Evolutionary conservation across 1,140 invertebrate species (phyloP).

Genomic region (Bombus ignitus): DNA sequence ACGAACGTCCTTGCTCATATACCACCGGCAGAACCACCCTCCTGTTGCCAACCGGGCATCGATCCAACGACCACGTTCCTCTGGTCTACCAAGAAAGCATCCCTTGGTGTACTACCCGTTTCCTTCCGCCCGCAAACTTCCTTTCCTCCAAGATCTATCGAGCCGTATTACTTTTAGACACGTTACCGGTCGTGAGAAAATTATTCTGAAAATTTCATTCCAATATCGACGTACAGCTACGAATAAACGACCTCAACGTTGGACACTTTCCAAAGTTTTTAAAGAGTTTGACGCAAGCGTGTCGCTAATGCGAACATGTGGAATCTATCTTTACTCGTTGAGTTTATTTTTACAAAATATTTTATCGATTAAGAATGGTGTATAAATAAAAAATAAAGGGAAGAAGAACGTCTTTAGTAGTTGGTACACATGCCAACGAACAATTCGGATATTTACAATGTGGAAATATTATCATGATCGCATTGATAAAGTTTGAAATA

Average conservation of each 20-base stretch:
- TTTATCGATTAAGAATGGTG: neutral
- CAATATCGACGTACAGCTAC: neutral
- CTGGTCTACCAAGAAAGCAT: constrained; percentile 58
- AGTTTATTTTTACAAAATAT: neutral
- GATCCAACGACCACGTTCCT: constrained; percentile 72
- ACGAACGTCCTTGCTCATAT: constrained; percentile 27
- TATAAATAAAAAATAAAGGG: neutral
- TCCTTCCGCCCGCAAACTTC: constrained; percentile 35
- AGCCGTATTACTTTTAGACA: neutral
- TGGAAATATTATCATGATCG: neutral
- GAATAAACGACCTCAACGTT: neutral
- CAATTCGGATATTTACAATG: neutral
- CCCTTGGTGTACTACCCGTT: constrained; percentile 21
- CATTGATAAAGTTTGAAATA: neutral
- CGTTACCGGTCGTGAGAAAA: neutral
- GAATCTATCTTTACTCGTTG: neutral
- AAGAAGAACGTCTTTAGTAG: neutral
- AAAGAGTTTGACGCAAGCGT: neutral
- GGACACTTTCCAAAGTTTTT: neutral
- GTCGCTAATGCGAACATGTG: neutral
- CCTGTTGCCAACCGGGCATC: constrained; percentile 75
- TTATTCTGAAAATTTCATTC: constrained; percentile 2
- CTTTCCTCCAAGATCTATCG: constrained; percentile 14
- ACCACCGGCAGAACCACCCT: constrained; percentile 61
- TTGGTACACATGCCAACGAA: neutral